Evolutionary conservation across 2,113 vertebrate genomes (phyloP).

Genomic region (Catagonus wagneri): DNA sequence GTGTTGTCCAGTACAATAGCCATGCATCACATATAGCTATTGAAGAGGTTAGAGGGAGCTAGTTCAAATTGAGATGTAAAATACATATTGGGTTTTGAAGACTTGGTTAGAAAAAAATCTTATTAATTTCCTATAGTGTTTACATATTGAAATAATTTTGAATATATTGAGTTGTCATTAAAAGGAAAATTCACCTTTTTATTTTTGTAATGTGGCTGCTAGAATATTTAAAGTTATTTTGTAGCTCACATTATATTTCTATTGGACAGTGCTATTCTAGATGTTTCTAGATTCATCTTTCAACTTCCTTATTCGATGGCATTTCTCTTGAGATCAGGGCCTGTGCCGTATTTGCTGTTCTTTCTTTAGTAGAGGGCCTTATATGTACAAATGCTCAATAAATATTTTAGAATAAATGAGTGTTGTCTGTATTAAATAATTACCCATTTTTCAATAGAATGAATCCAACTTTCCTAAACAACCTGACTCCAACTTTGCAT

Average conservation of each 20-base stretch:
- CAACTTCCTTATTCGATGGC: background rate
- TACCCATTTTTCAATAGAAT: background rate
- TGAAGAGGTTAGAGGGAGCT: background rate
- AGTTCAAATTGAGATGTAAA: background rate
- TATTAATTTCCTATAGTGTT: background rate
- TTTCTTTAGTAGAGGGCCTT: conserved; percentile 25
- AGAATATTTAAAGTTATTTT: conserved; percentile 31
- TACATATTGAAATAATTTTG: conserved; percentile 31
- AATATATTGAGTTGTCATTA: background rate
- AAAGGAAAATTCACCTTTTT: background rate
- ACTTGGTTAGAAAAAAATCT: background rate
- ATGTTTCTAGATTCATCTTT: conserved; percentile 8
- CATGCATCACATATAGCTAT: background rate
- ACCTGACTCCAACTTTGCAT: background rate
- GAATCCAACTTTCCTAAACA: background rate
- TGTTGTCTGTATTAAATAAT: background rate
- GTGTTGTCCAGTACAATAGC: background rate
- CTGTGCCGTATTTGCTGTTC: background rate
- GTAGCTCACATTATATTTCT: background rate
- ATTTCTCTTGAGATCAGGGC: background rate
- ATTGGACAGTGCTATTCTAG: background rate
- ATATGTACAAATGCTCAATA: background rate
- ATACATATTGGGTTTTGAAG: background rate
- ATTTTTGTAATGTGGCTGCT: background rate
- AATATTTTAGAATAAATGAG: background rate